Evolutionary conservation across 2,888 invertebrate genomes (phyloP).

Genomic region (Anodontia alba): DNA sequence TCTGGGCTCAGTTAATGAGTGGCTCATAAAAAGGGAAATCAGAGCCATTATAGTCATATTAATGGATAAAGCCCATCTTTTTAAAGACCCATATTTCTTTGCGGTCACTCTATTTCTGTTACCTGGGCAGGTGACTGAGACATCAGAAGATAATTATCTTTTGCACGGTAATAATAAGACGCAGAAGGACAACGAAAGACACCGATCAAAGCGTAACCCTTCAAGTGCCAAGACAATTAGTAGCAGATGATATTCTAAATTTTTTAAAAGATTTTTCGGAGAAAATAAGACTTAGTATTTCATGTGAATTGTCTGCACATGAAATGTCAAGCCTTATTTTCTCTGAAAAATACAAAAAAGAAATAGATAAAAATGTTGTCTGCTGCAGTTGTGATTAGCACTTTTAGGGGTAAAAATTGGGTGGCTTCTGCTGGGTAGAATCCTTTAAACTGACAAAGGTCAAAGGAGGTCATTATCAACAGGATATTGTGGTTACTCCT

Average conservation of each 20-base stretch:
- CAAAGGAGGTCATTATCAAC: neutral
- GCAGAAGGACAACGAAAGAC: neutral
- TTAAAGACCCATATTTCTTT: neutral
- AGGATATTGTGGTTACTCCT: slow-evolving; percentile 10
- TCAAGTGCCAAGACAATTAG: too few species aligned
- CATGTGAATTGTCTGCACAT: too few species aligned
- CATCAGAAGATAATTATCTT: neutral
- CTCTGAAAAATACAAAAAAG: too few species aligned
- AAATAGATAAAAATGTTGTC: too few species aligned
- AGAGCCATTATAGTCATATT: slow-evolving; percentile 2
- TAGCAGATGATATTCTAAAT: too few species aligned
- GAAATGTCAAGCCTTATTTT: too few species aligned
- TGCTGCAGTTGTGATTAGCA: too few species aligned
- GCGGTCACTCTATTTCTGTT: slow-evolving; percentile 2
- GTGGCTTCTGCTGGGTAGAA: too few species aligned
- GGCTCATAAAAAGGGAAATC: neutral
- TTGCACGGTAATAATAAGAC: neutral
- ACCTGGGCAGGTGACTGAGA: slow-evolving; percentile 11
- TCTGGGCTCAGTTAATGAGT: too few species aligned
- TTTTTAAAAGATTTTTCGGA: too few species aligned
- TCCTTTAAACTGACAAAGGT: neutral
- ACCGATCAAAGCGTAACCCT: neutral
- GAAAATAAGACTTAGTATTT: too few species aligned
- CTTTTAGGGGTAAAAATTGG: too few species aligned
- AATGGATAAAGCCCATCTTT: neutral